Conservation (phyloP, 2,888 invertebrate species). For the Aelia acuminata region DNA sequence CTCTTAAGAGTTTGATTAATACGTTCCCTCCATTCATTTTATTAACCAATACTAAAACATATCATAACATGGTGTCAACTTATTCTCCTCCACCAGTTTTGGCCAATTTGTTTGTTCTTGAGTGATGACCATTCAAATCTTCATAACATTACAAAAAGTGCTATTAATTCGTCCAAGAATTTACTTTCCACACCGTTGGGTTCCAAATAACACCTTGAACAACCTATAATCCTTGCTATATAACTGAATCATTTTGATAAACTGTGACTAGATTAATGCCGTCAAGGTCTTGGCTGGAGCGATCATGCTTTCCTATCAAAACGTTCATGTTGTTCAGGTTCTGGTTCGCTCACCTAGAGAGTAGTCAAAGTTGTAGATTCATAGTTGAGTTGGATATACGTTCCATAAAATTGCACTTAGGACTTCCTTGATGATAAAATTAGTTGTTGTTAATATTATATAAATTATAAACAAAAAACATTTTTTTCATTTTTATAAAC, state of each 20-base stretch:
- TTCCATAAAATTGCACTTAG: background rate
- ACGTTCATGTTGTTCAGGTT: background rate
- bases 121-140: background rate
- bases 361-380: background rate
- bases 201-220: background rate
- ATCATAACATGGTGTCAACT: too few relatives aligned
- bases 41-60: too few relatives aligned
- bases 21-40: too few relatives aligned
- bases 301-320: background rate
- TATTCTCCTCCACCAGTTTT: background rate
- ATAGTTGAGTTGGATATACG: background rate
- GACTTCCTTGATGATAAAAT: background rate
- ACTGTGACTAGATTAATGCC: background rate
- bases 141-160: background rate
- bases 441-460: background rate
- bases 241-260: too few relatives aligned
- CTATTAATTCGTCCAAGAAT: background rate
- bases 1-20: too few relatives aligned
- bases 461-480: too few relatives aligned
- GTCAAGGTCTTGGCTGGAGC: too few relatives aligned
- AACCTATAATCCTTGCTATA: too few relatives aligned
- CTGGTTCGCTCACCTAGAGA: background rate
- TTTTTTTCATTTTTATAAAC: background rate
- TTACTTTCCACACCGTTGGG: background rate
- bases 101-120: too few relatives aligned